A percentile compares a stretch with the other conserved stretches of the same genome.
phyloP scores from a whole-genome alignment of 2,113 vertebrate species.

The Rhagologus leucostigma region DNA sequence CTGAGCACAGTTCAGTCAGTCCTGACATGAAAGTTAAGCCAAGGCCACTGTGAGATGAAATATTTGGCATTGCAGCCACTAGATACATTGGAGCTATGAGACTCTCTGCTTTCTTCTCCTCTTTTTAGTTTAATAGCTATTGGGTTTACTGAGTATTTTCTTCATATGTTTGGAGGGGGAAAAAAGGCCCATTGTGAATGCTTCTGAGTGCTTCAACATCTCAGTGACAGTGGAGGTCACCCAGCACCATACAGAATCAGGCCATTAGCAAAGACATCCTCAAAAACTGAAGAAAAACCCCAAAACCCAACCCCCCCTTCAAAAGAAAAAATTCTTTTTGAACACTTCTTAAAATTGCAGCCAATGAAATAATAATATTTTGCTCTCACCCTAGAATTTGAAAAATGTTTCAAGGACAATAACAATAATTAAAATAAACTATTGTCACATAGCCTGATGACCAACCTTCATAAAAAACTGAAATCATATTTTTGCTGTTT shows the following conservation, averaged over 20 bases:
- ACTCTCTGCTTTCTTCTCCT: not conserved
- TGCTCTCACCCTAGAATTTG: not conserved
- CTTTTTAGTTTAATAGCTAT: not conserved
- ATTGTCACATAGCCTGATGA: not conserved
- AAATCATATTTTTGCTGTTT: not conserved
- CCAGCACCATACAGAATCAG: not conserved
- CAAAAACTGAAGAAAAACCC: not conserved
- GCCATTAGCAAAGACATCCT: not conserved
- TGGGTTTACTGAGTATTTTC: not conserved
- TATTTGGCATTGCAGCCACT: not conserved
- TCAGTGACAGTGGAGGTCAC: not conserved
- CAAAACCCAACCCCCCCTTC: rapidly evolving
- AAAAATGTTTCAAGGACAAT: not conserved
- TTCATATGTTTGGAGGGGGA: not conserved
- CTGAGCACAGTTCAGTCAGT: constrained; percentile 14
- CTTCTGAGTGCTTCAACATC: not conserved
- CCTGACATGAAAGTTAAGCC: constrained; percentile 19
- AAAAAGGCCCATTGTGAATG: not conserved
- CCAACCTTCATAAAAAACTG: not conserved
- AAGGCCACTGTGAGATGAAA: not conserved
- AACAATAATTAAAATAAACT: not conserved
- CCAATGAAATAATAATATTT: not conserved
- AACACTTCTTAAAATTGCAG: not conserved
- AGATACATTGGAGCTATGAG: not conserved
- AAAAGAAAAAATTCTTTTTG: not conserved